Percentiles rank a stretch among this genome's conserved stretches.
Evolutionary conservation across 2,797 vertebrate species (phyloP).

Genomic region (Channa striata): DNA sequence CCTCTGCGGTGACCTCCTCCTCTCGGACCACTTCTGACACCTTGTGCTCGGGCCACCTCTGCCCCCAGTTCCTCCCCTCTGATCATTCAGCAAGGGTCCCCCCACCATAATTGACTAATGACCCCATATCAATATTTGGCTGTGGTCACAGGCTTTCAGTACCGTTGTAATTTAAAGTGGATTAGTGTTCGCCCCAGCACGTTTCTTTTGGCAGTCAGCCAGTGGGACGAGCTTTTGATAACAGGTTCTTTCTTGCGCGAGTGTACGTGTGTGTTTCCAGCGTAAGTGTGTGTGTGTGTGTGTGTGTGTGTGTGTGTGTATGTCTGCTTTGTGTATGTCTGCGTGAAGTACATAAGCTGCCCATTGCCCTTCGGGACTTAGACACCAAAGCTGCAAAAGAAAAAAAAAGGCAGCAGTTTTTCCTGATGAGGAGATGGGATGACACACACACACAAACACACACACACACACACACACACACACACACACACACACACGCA

Average conservation of each 20-base stretch:
- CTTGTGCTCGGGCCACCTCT: constrained; percentile 63
- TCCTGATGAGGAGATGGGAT: constrained; percentile 65
- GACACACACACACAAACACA: constrained; percentile 39
- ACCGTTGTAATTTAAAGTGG: constrained; percentile 84
- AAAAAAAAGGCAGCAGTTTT: constrained; percentile 55
- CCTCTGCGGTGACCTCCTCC: constrained; percentile 52
- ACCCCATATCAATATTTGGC: constrained; percentile 85
- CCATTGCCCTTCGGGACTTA: constrained; percentile 74
- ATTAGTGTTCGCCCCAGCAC: constrained; percentile 85
- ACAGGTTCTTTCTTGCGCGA: constrained; percentile 84
- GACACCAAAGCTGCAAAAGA: constrained; percentile 59
- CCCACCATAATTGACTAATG: constrained; percentile 79
- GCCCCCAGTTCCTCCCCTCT: constrained; percentile 48
- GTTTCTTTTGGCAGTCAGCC: constrained; percentile 84
- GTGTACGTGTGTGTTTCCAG: constrained; percentile 53
- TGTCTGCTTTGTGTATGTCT: constrained; percentile 54
- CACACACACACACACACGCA: constrained; percentile 8
- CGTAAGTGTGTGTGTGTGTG: constrained; percentile 35
- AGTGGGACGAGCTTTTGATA: constrained; percentile 82
- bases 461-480: constrained; percentile 21
- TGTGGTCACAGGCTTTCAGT: constrained; percentile 82
- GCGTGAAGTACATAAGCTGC: constrained; percentile 70
- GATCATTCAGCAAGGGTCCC: constrained; percentile 67
- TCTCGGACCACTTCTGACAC: constrained; percentile 57
- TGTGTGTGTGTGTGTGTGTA: constrained; percentile 37